Conservation (phyloP, 2,113 vertebrate species). For the Microcebus tavaratra region DNA sequence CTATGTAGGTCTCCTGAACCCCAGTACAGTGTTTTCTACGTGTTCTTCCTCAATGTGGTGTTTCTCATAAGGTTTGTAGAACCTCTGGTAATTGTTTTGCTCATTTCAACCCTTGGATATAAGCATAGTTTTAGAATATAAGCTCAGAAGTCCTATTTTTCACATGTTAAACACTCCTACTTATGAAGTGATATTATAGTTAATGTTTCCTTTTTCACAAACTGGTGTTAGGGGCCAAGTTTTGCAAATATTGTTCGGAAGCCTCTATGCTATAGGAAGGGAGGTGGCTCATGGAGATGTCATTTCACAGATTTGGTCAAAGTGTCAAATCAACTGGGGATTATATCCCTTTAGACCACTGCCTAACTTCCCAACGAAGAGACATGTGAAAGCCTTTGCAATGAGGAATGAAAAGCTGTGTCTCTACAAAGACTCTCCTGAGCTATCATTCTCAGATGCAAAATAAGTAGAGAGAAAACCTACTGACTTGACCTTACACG, state of each 20-base stretch:
- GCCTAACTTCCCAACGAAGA: background rate
- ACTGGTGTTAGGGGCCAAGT: background rate
- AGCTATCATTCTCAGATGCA: background rate
- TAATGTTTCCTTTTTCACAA: background rate
- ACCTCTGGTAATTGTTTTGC: background rate
- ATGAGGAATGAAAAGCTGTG: background rate
- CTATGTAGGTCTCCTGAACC: background rate
- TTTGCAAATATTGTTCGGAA: background rate
- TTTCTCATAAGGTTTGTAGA: background rate
- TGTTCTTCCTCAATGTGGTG: background rate
- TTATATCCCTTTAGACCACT: background rate
- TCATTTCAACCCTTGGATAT: background rate
- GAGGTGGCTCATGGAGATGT: background rate
- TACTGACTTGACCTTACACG: background rate
- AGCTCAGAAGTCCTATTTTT: background rate
- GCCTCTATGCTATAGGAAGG: background rate
- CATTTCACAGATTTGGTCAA: background rate
- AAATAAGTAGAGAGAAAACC: conserved; percentile 25
- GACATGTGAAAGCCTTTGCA: background rate
- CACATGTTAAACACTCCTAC: background rate
- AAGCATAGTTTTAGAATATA: background rate
- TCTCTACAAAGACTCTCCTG: background rate
- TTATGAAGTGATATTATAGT: background rate
- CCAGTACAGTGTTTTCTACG: background rate
- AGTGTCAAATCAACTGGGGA: background rate